Evolutionary conservation across 2,888 invertebrate species (phyloP).

Genomic region (Tiliacea aurago): DNA sequence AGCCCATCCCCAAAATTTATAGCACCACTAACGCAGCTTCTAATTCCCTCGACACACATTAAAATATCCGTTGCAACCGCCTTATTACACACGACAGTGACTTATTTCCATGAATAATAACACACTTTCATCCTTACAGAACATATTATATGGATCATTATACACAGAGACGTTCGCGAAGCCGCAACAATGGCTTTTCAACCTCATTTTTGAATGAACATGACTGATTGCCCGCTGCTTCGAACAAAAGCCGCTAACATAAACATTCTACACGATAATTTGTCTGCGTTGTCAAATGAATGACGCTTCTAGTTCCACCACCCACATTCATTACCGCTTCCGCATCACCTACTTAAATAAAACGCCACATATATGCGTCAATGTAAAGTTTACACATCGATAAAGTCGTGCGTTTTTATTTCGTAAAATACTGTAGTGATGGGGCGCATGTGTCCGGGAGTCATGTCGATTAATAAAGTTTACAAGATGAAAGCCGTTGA

Average conservation of each 20-base stretch:
- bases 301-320: conserved; percentile 28
- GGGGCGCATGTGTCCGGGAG: conserved; percentile 83
- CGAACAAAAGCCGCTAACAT: conserved; percentile 83
- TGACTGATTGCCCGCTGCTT: conserved; percentile 86
- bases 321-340: conserved; percentile 64
- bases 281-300: conserved; percentile 67
- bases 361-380: conserved; percentile 41
- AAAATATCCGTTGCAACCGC: conserved; percentile 73
- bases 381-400: conserved; percentile 65
- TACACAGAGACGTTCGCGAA: conserved; percentile 74
- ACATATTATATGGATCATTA: conserved; percentile 76
- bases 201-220: conserved; percentile 85
- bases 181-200: conserved; percentile 83
- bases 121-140: conserved; percentile 78
- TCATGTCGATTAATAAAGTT: conserved; percentile 89
- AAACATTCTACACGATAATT: conserved; percentile 83
- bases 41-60: conserved; percentile 74
- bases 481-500: conserved; percentile 89
- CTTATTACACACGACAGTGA: conserved; percentile 78
- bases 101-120: conserved; percentile 81
- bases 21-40: conserved; percentile 61
- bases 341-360: background rate
- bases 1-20: conserved; percentile 61
- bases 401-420: conserved; percentile 42
- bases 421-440: conserved; percentile 65